Evolutionary conservation across 2,888 invertebrate genomes (phyloP), one percentile per base, ranked within the genome.

Genomic region (Aphodius granarius): DNA sequence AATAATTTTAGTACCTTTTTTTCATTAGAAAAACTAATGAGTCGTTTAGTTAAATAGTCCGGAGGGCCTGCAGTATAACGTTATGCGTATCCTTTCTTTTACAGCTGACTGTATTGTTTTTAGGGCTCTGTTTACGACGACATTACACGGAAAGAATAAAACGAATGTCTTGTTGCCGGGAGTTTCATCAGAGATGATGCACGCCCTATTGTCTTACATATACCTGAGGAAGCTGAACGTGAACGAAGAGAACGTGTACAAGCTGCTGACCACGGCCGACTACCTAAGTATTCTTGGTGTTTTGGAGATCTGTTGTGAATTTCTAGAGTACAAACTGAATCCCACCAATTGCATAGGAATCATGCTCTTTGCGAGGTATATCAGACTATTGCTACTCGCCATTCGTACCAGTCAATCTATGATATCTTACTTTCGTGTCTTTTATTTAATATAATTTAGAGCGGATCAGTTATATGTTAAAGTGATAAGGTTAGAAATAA

Each of bases 201-300:
- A 92, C 77, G 89, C 92, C 73, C 89, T 97, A 63, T 91, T 97
- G 78, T 93, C 95, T 81, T 97, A 94, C 86, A 94, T 96, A 0
- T 97, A 98, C 86, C 89, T 96, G 65, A 90, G 96, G 73, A 92
- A 92, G 79, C 91, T 95, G 73, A 91, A 92, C 77, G 91, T 97
- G 20, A 93, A 90, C 76, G 91, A 92, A 63, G 91, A 92, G 43
- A 97, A 96, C 84, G 96, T 97, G 0, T 93, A 94, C 82, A 91
- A 93, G 82, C 88, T 97, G 15, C 89, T 97, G 64, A 92, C 94
- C 81, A 93, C 94, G 0, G 95, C 97, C 2, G 97, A 97, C 88
- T 97, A 96, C 85, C 91, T 97, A 74, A 93, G 94, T 82, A 94
- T 97, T 80, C 88, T 94, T 68, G 95, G 95, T 0, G 92, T 97